A percentile compares a stretch with the other conserved stretches of the same genome.
Conservation (phyloP, 2,888 invertebrate species). For the Drosophila quasianomalipes region DNA sequence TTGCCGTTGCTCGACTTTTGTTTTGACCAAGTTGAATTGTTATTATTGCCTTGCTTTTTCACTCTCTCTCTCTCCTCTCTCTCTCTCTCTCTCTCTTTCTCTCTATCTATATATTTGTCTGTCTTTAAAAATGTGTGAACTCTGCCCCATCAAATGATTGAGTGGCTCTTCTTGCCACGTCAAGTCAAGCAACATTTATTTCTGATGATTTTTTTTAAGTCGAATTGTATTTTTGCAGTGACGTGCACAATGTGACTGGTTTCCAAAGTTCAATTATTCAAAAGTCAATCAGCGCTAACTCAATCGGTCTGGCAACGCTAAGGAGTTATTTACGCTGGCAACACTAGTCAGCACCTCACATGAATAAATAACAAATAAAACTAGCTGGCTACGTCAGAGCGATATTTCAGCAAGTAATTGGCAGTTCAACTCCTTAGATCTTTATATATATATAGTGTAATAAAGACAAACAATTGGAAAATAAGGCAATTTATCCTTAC, state of each 20-base stretch:
- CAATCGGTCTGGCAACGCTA: neutral
- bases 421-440: neutral
- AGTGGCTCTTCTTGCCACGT: neutral
- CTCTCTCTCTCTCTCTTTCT: neutral
- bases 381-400: neutral
- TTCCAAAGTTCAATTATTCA: neutral
- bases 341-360: neutral
- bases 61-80: neutral
- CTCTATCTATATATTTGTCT: neutral
- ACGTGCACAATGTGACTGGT: neutral
- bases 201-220: neutral
- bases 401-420: neutral
- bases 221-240: neutral
- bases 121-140: neutral
- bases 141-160: neutral
- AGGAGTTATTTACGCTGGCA: neutral
- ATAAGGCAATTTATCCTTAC: neutral
- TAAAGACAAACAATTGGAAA: neutral
- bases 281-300: neutral
- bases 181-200: neutral
- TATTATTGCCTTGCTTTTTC: slow-evolving; percentile 9
- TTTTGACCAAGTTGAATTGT: slow-evolving; percentile 31
- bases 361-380: neutral
- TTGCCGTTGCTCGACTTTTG: slow-evolving; percentile 23
- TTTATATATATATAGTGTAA: neutral